Percentiles rank a stretch among this genome's conserved stretches.
These are phyloP conservation scores for Pandemis corylana DNA, from an alignment of 2,888 invertebrate genomes.

Conservation along the genomic window DNA sequence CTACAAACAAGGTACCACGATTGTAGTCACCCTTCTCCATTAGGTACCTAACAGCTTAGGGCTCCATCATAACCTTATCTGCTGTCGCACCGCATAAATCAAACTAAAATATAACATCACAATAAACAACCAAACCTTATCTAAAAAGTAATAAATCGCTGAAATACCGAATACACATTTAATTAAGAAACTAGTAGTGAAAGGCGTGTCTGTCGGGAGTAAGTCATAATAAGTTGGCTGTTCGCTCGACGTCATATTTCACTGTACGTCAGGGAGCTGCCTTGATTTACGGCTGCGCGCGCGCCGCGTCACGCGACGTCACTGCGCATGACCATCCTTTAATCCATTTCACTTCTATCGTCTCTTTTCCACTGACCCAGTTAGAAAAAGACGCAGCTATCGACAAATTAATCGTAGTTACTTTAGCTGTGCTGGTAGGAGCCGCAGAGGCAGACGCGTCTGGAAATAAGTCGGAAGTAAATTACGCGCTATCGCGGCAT, in stretches of 20 bases:
- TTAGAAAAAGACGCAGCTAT: background rate
- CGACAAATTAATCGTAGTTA: background rate
- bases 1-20: background rate
- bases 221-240: slow-evolving; percentile 11
- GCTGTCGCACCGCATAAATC: slow-evolving; percentile 14
- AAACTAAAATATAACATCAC: slow-evolving; percentile 24
- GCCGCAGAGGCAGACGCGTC: background rate
- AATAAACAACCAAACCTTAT: slow-evolving; percentile 24
- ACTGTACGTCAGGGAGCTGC: background rate
- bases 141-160: slow-evolving; percentile 27
- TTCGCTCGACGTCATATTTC: slow-evolving; percentile 12
- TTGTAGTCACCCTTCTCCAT: background rate
- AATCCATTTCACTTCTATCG: background rate
- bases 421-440: background rate
- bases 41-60: no score
- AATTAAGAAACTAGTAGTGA: slow-evolving; percentile 34
- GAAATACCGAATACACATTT: slow-evolving; percentile 18
- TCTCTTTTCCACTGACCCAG: background rate
- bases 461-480: slow-evolving; percentile 60
- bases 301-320: slow-evolving; percentile 2
- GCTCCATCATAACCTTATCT: background rate
- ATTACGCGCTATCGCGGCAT: slow-evolving; percentile 57
- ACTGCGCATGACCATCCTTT: background rate
- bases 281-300: slow-evolving; percentile 8
- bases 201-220: slow-evolving; percentile 26